Evolutionary conservation across 2,797 vertebrate genomes (phyloP), one percentile per base, ranked within the genome.

Genomic region (Pipistrellus pipistrellus): DNA sequence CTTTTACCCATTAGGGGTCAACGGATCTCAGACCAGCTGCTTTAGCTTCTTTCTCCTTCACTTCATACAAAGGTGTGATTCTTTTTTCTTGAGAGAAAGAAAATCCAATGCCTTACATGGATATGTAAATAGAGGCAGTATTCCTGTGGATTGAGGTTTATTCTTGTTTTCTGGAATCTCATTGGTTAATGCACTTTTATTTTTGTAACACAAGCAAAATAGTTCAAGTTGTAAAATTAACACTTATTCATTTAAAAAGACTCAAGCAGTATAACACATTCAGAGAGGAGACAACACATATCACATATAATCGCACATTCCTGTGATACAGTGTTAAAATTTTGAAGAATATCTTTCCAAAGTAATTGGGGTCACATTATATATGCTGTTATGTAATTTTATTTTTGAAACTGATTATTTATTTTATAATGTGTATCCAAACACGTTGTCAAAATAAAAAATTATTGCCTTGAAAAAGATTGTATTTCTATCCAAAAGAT

Each of bases 151-250:
- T 59, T n/a, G 4, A 27, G 2, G 8, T 32, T 92, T 92, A 62
- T 68, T 90, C 25, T 68, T 76, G 23, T 82, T 95, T 90, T 92
- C 72, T 32, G 68, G 55, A 48, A 57, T 82, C 10, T 51, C 93
- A 86, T 76, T 76, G 73, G 32, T 76, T 83, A 96, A 75, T 46
- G 8, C 2, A 30, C 25, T 76, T 90, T 81, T 55, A 44, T 44
- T 87, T 93, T 93, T 76, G 8, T 93, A 91, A 80, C 32, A 68
- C 8, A 85, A 86, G 30, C 17, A 94, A 96, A 94, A 66, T 27
- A 62, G 30, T 77, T 93, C 41, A 83, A 95, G 53, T 71, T 62
- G 77, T 82, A 73, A 94, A 95, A 87, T 87, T 55, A 93, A 68
- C 41, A 75, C 80, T 23, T 91, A 10, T 75, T 90, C 9, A 30